Base-by-base conservation (phyloP, 1,140 invertebrate species). In the Tetramorium alpestre region DNA sequence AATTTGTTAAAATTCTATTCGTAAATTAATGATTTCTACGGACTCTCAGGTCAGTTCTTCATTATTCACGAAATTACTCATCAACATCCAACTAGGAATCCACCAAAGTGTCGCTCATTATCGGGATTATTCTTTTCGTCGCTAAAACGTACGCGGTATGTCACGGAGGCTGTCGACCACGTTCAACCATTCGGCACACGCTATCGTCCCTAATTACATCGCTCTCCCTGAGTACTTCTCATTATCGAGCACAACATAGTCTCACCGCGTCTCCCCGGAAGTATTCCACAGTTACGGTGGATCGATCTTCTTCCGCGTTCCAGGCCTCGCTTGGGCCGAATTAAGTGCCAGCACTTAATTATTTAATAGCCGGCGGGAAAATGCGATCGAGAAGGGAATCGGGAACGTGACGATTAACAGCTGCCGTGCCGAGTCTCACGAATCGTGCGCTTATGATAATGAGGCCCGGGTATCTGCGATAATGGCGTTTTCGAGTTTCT, bases 261-360 rank as follows among this genome's bases (percentile, higher is more conserved):
- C 62, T 81, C 54, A 33, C 41, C 67, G 67, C 49, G 47, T 69
- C 41, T 49, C 58, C 16, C 64, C 44, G 60, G 86, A 89, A 89
- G 70, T 78, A 67, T 28, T 62, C 22, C 38, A 16, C 16, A 86
- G 38, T 56, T 54, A 58, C 38, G 38, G 11, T 28, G 41, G 11
- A 38, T 60, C 73, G 87, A 89, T 77, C 56, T 62, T 86, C 75
- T 16, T 56, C 18, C 33, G 44, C 47, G 47, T 44, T 72, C 56
- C 41, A 41, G 8, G 56, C 8, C 22, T 76, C n/a, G 56, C 77
- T 58, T 11, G 47, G 51, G 22, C 60, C 69, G 62, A 89, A 90
- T 87, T 89, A 89, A 87, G 85, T 87, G 84, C 62, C 87, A 49
- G 77, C 44, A 84, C 85, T 90, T 87, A 84, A 90, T 90, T 89